These are phyloP conservation scores for Naso thynnoides DNA, from an alignment of 2,797 vertebrate genomes.

Conservation along the genomic window DNA sequence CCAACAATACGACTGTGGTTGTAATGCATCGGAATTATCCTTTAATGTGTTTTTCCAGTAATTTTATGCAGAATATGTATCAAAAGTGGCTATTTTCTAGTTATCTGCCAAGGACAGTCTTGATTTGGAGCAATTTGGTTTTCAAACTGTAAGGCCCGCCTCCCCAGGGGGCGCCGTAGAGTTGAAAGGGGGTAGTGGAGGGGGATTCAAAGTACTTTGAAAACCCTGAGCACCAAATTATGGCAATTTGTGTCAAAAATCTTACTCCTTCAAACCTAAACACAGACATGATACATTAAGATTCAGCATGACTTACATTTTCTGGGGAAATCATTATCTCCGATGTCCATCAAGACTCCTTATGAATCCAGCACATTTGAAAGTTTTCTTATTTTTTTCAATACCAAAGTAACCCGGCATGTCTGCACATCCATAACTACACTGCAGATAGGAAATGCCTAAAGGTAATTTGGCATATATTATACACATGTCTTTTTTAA, in stretches of 20 bases:
- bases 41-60: background rate
- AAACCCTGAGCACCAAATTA: constrained; percentile 6
- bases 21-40: background rate
- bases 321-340: background rate
- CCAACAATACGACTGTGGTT: too few species aligned
- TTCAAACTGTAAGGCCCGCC: constrained; percentile 1
- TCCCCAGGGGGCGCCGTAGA: background rate
- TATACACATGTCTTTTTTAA: too few species aligned
- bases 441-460: too few species aligned
- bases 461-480: too few species aligned
- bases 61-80: background rate
- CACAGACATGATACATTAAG: background rate
- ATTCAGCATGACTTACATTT: background rate
- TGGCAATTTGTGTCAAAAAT: background rate
- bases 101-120: background rate
- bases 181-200: background rate
- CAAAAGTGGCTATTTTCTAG: background rate
- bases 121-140: background rate
- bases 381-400: too few species aligned
- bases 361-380: too few species aligned
- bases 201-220: background rate
- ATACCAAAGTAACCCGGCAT: too few species aligned
- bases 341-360: too few species aligned
- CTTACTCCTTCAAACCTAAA: background rate
- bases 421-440: too few species aligned